Percentiles rank a stretch among this genome's conserved stretches.
Conservation (phyloP, 2,888 invertebrate genomes). For the Salpingus planirostris region DNA sequence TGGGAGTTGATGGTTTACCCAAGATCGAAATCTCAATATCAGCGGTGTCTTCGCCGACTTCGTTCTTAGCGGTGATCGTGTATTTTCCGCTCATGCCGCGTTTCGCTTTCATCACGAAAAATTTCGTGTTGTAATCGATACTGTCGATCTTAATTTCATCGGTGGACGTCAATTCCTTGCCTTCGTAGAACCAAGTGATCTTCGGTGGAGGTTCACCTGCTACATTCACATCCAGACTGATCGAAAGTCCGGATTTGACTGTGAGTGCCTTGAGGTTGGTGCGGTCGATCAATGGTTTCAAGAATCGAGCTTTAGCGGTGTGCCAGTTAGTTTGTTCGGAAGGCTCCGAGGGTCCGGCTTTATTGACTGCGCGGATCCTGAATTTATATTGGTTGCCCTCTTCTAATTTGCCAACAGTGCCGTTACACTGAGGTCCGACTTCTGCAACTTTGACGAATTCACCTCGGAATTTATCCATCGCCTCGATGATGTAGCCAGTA, state of each 20-base stretch:
- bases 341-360: constrained; percentile 88
- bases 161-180: constrained; percentile 51
- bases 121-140: constrained; percentile 84
- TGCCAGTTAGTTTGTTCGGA: constrained; percentile 89
- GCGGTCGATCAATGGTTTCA: constrained; percentile 90
- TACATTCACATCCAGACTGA: constrained; percentile 79
- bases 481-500: constrained; percentile 85
- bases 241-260: constrained; percentile 82
- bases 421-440: constrained; percentile 76
- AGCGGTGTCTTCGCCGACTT: constrained; percentile 86
- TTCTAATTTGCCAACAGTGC: constrained; percentile 80
- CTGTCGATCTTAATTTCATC: constrained; percentile 66
- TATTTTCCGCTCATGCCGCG: constrained; percentile 81
- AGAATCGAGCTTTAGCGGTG: constrained; percentile 77
- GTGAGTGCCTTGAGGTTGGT: constrained; percentile 75
- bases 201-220: constrained; percentile 91
- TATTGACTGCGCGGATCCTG: constrained; percentile 87
- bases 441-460: constrained; percentile 80
- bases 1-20: constrained; percentile 68
- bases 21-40: constrained; percentile 80
- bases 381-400: constrained; percentile 96
- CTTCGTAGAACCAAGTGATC: constrained; percentile 82
- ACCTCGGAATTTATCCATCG: constrained; percentile 80
- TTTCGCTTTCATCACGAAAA: constrained; percentile 75
- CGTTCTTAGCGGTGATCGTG: constrained; percentile 81